phyloP scores from a whole-genome alignment of 1,140 invertebrate genomes.

The Orussus abietinus region DNA sequence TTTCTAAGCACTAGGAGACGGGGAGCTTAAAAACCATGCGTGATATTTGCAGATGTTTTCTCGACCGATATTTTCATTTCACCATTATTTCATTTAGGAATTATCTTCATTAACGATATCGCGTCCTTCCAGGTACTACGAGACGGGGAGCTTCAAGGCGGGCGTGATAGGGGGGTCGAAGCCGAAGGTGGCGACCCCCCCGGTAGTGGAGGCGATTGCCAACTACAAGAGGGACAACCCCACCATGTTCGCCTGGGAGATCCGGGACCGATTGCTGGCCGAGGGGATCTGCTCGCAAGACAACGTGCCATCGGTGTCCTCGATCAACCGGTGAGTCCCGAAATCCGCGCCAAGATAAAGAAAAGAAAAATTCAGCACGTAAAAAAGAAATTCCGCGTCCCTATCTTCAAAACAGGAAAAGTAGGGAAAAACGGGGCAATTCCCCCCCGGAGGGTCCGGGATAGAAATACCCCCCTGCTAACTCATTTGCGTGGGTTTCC shows the following conservation, averaged over 20 bases:
- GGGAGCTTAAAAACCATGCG: too few relatives aligned
- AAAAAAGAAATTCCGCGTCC: too few relatives aligned
- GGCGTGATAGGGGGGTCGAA: constrained; percentile 99
- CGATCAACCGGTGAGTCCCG: constrained; percentile 97
- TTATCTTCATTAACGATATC: too few relatives aligned
- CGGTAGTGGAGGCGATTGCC: constrained; percentile 96
- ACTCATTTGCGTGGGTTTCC: constrained; percentile 36
- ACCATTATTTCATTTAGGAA: too few relatives aligned
- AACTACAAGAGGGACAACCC: constrained; percentile 98
- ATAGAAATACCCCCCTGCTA: constrained; percentile 7
- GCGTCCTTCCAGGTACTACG: constrained; percentile 86
- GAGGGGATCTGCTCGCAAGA: constrained; percentile 98
- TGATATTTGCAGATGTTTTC: too few relatives aligned
- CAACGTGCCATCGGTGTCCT: constrained; percentile 97
- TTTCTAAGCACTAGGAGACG: too few relatives aligned
- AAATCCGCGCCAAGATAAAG: too few relatives aligned
- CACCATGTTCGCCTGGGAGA: constrained; percentile 99
- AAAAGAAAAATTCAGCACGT: too few relatives aligned
- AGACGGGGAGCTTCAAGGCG: constrained; percentile 97
- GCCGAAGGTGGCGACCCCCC: constrained; percentile 97
- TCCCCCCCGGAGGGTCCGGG: too few relatives aligned
- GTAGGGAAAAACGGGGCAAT: too few relatives aligned
- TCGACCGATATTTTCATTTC: too few relatives aligned
- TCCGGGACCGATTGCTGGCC: constrained; percentile 90
- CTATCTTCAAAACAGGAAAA: too few relatives aligned